Base-by-base conservation (phyloP, 2,113 vertebrate genomes). In the Hypomesus transpacificus region DNA sequence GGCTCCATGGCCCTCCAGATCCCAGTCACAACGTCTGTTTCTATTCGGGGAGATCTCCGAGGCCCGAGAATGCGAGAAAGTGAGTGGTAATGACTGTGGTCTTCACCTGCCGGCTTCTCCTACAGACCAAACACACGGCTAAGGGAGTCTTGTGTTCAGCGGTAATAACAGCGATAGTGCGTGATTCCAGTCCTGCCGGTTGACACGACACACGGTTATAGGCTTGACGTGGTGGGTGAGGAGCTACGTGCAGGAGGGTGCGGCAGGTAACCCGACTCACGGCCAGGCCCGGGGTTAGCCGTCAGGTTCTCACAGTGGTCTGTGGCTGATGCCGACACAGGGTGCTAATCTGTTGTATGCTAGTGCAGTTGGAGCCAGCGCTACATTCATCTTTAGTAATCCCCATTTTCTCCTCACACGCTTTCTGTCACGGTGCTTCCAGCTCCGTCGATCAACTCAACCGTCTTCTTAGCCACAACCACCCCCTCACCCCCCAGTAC, bases 321-420 rank as follows among this genome's bases (percentile, higher is more conserved):
- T 5, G 51, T 9, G 57, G 66, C 24, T 58, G 63, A 21, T 28
- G 22, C 11, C 21, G 14, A 54, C 31, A 53, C 59, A 16, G 53
- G 39, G 78, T 77, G 84, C 62, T 74, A 54, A 20, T 53, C 73
- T 66, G 26, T 74, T 70, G 74, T 66, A 46, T 60, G 66, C 59
- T 74, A 70, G 66, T 78, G 20, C 59, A 77, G 88, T 81, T 77
- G 88, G 86, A 90, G 86, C 84, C 86, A 79, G 52, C 84, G 53
- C 66, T 82, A 86, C 89, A 91, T 92, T 88, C 88, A 87, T 92
- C 86, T 87, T 82, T 86, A 92, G 90, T 93, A 92, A 91, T 92
- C 84, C 85, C 86, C 86, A 80, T 89, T 86, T 86, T 82, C 76
- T 80, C 61, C 81, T 87, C 86, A 81, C 54, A 64, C 91, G 85